Percentiles rank a stretch among this genome's conserved stretches.
Conservation (phyloP, 2,888 invertebrate genomes). For the Imbricaverruca yamaguchii region DNA sequence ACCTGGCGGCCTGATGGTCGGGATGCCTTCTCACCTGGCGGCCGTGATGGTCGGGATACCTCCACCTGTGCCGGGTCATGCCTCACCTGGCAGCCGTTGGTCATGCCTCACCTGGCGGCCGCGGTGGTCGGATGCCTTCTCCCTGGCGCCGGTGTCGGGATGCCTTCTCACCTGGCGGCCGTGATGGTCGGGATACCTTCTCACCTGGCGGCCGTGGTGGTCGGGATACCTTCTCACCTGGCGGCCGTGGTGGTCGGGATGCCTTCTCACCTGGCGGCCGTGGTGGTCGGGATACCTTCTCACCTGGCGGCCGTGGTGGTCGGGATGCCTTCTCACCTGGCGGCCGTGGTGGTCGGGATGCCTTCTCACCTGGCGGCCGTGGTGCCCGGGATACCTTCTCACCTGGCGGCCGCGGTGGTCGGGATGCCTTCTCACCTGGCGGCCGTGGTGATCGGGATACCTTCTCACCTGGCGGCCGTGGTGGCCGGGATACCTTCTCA, state of each 20-base stretch:
- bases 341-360: conserved; percentile 69
- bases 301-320: conserved; percentile 69
- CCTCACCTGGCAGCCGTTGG: too few species aligned
- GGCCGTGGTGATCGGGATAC: conserved; percentile 71
- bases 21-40: conserved; percentile 50
- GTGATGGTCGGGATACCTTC: conserved; percentile 69
- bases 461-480: conserved; percentile 60
- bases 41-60: conserved; percentile 76
- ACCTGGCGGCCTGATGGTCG: too few species aligned
- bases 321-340: conserved; percentile 59
- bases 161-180: conserved; percentile 54
- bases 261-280: conserved; percentile 61
- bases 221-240: conserved; percentile 60
- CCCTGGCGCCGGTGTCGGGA: too few species aligned
- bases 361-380: conserved; percentile 64
- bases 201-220: conserved; percentile 65
- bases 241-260: conserved; percentile 73
- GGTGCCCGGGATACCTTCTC: conserved; percentile 62
- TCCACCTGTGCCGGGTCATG: too few species aligned
- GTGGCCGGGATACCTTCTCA: conserved; percentile 56
- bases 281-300: conserved; percentile 65
- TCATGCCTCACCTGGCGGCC: conserved; percentile 59
- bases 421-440: conserved; percentile 61
- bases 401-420: conserved; percentile 69
- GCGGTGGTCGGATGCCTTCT: conserved; percentile 75